Conservation (phyloP, 2,113 vertebrate genomes). For the Gobius niger region DNA sequence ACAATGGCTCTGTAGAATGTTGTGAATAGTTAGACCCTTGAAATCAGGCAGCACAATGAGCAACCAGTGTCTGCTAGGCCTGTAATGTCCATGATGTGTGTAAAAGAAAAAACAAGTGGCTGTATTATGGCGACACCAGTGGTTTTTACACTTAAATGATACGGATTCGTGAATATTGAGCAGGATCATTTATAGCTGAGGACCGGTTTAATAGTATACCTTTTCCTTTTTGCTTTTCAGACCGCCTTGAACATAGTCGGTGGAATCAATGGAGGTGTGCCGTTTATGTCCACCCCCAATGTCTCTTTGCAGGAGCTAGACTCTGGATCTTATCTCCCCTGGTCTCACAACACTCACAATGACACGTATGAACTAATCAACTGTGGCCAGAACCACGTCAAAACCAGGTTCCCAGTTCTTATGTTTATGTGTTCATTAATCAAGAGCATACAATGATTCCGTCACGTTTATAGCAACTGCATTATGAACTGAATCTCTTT, state of each 20-base stretch:
- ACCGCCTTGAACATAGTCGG: constrained; percentile 26
- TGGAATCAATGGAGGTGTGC: constrained; percentile 26
- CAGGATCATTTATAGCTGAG: too few relatives aligned
- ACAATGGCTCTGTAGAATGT: too few relatives aligned
- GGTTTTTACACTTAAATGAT: too few relatives aligned
- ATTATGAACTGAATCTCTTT: neutral
- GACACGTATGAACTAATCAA: constrained; percentile 54
- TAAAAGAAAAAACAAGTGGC: too few relatives aligned
- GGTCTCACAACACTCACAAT: constrained; percentile 57
- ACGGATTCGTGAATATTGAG: too few relatives aligned
- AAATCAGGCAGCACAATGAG: too few relatives aligned
- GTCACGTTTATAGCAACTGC: too few relatives aligned
- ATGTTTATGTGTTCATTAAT: neutral
- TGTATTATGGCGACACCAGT: too few relatives aligned
- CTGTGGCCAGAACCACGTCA: constrained; percentile 41
- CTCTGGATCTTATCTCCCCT: constrained; percentile 37
- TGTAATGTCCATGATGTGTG: too few relatives aligned
- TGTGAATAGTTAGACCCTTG: too few relatives aligned
- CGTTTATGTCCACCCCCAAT: constrained; percentile 30
- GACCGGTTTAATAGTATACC: neutral
- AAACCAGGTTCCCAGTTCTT: constrained; percentile 56
- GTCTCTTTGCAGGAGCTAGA: constrained; percentile 42
- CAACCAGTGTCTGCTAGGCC: too few relatives aligned
- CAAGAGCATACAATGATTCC: neutral
- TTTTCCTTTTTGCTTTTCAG: constrained; percentile 42